Evolutionary conservation across 2,797 vertebrate genomes (phyloP), one percentile per base, ranked within the genome.

Genomic region (Muscicapa striata): DNA sequence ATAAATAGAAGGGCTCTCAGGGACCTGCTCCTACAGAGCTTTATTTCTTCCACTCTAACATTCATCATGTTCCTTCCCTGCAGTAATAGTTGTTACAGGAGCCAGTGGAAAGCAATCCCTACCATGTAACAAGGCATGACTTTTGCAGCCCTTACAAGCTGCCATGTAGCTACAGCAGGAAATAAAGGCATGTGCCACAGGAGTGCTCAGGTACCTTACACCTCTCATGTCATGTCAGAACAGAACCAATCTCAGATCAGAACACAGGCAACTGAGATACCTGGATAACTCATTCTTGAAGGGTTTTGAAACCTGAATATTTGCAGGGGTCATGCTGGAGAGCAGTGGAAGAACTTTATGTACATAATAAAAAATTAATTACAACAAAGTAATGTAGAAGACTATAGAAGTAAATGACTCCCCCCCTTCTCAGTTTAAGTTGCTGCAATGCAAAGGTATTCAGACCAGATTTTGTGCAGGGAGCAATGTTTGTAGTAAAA

Each of bases 11-110:
- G 64, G 38, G 54, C 49, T 91, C 64, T 74, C 59, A 81, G 90
- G 88, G 88, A 87, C 59, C 86, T 77, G 49, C 51, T 91, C 38
- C 66, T 91, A 61, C 27, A 85, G 55, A 90, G 77, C 74, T 89
- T 93, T 88, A 77, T 91, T 95, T 95, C 74, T 95, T 89, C 49
- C 38, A 45, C 38, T 83, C 43, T 79, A 54, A 86, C 38, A 69
- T 58, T 87, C 54, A 80, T 57, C 51, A 36, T 77, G 40, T 30
- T 84, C 84, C 89, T 84, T 82, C 36, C 41, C 26, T 79, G 24
- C 45, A 26, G 22, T 78, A 78, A 40, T 5, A 84, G 89, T 24
- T 91, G 32, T 32, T 68, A 23, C 9, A 16, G 73, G 69, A 94
- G 41, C 13, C 58, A 88, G 51, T 21, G 20, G 58, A 86, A 69